Conservation (phyloP, 2,797 vertebrate species). For the Silurus aristotelis region DNA sequence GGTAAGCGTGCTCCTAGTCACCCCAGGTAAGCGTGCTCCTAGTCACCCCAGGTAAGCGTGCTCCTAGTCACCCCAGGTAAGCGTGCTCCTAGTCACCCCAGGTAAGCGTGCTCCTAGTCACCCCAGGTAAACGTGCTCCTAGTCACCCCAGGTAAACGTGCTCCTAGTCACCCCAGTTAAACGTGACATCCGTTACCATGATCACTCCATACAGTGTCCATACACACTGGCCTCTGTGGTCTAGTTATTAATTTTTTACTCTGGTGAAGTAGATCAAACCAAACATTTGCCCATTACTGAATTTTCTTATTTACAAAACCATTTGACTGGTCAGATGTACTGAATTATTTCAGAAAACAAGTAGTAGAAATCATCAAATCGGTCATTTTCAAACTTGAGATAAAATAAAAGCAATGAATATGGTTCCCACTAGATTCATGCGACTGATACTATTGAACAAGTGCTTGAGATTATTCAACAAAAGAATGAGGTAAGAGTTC, state of each 20-base stretch:
- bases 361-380: background rate
- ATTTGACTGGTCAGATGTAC: background rate
- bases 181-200: too few relatives aligned
- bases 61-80: constrained; percentile 66
- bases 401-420: too few relatives aligned
- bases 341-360: background rate
- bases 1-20: constrained; percentile 37
- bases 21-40: constrained; percentile 69
- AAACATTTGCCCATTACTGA: background rate
- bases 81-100: constrained; percentile 1
- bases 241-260: background rate
- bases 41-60: constrained; percentile 75
- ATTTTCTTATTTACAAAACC: too few relatives aligned
- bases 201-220: background rate
- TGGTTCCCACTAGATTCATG: too few relatives aligned
- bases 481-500: too few relatives aligned
- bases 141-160: constrained; percentile 50
- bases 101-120: constrained; percentile 73
- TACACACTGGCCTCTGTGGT: background rate
- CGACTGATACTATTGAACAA: too few relatives aligned
- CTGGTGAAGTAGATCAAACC: background rate
- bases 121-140: constrained; percentile 79
- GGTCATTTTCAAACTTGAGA: too few relatives aligned
- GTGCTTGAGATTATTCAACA: too few relatives aligned
- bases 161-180: constrained; percentile 24